Evolutionary conservation across 2,797 vertebrate genomes (phyloP).

Genomic region (Eulemur mongoz): DNA sequence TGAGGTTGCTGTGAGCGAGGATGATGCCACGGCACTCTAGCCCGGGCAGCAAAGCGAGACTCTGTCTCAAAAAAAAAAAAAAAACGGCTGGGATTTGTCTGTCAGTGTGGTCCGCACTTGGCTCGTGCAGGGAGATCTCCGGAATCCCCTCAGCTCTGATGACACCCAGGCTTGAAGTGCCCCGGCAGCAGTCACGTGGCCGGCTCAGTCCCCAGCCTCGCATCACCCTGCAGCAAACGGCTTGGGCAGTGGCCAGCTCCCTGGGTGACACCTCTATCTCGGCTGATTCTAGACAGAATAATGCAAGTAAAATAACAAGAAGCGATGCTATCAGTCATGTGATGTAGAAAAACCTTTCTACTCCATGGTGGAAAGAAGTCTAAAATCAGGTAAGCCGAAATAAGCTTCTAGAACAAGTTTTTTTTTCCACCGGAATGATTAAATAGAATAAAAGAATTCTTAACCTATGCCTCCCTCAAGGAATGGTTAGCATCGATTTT

Average conservation of each 20-base stretch:
- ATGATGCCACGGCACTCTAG: too few relatives aligned
- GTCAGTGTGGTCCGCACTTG: background rate
- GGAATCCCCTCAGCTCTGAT: background rate
- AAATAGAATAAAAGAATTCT: background rate
- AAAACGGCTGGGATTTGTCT: background rate
- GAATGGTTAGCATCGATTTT: background rate
- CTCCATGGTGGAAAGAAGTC: background rate
- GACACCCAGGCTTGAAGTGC: background rate
- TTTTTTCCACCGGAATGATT: background rate
- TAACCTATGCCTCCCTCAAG: background rate
- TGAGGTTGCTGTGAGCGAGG: too few relatives aligned
- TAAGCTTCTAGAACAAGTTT: background rate
- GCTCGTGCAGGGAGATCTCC: background rate
- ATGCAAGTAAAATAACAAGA: background rate
- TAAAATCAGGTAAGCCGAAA: background rate
- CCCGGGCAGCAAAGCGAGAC: too few relatives aligned
- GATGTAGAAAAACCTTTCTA: background rate
- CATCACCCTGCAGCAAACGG: background rate
- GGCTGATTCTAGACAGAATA: background rate
- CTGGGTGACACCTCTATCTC: background rate
- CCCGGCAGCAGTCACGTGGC: background rate
- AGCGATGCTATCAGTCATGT: background rate
- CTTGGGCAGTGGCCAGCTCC: background rate
- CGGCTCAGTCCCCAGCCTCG: fast-evolving
- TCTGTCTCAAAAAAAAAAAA: too few relatives aligned